Evolutionary conservation across 2,888 invertebrate species (phyloP), one percentile per base, ranked within the genome.

Genomic region (Kuschelorhynchus macadamiae): DNA sequence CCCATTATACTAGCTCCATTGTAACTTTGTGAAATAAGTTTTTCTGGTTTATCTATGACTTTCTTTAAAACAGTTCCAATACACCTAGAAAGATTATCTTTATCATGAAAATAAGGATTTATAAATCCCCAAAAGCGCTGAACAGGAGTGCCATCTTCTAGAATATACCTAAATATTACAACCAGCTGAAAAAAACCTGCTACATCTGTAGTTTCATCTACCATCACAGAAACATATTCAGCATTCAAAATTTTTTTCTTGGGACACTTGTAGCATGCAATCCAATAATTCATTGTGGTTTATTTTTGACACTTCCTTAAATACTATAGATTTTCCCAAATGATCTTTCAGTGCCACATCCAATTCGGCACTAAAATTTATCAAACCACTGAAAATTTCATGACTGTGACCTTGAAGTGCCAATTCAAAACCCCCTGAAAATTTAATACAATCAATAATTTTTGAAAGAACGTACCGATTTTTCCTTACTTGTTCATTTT

Each of bases 131-230:
- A 77, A 68, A 79, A 80, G 41, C 73, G 61, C 71, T 76, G 69
- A 21, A 64, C 55, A 9, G 56, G 50, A 1, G 71, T 73, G 25
- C 71, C 71, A 49, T 71, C 59, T 39, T 9, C 8, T 46, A 64
- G 9, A 55, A 70, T 70, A 69, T 80, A 80, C 30, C 79, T 61
- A 12, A 77, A 60, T 52, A 80, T 71, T 46, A 78, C 44, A 12
- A 76, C 74, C 68, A 76, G 61, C 70, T 79, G 77, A 44, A 59
- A 57, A 41, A 63, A 52, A 21, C 49, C 36, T 0, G 72, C 72
- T 49, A 75, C 68, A 69, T 81, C 79, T 1, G 77, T 77, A 18
- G 75, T 77, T 65, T 80, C 81, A 63, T 81, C 79, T 17, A 70
- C 72, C 67, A 77, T 73, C 12, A 81, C 67, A 20, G 78, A 72